Conservation (phyloP, 2,797 vertebrate genomes). For the Podarcis siculus region DNA sequence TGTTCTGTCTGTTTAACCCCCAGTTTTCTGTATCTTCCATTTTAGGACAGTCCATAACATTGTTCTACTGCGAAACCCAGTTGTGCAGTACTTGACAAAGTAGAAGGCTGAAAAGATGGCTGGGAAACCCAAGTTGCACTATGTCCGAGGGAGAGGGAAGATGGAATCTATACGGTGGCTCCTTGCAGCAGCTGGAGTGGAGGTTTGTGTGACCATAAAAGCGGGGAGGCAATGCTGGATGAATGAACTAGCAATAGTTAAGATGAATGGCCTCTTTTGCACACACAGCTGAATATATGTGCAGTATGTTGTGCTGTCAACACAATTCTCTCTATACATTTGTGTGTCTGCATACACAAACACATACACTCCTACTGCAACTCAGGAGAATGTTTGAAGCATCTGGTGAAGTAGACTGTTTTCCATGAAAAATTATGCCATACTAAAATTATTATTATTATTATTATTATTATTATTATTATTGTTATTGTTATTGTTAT, state of each 20-base stretch:
- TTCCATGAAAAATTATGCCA: too few species aligned
- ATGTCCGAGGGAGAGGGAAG: constrained; percentile 81
- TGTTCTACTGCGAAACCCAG: not conserved
- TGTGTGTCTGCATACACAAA: too few species aligned
- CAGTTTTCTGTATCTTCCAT: too few species aligned
- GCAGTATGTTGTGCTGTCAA: too few species aligned
- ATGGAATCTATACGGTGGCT: constrained; percentile 87
- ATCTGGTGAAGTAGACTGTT: too few species aligned
- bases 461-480: too few species aligned
- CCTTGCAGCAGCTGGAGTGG: constrained; percentile 77
- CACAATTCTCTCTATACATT: too few species aligned
- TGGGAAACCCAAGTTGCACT: constrained; percentile 77
- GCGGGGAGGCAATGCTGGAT: not conserved
- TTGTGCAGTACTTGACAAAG: not conserved
- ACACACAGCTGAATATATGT: not conserved
- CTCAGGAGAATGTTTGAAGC: too few species aligned
- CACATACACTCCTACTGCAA: too few species aligned
- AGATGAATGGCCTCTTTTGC: not conserved
- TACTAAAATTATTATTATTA: too few species aligned
- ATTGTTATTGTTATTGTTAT: too few species aligned
- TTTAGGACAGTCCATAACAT: not conserved
- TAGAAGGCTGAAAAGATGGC: constrained; percentile 70
- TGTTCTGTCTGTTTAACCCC: too few species aligned
- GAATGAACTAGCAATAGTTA: not conserved
- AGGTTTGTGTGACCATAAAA: constrained; percentile 66